Evolutionary conservation across 2,113 vertebrate species (phyloP).

Genomic region (Vireo altiloquus): DNA sequence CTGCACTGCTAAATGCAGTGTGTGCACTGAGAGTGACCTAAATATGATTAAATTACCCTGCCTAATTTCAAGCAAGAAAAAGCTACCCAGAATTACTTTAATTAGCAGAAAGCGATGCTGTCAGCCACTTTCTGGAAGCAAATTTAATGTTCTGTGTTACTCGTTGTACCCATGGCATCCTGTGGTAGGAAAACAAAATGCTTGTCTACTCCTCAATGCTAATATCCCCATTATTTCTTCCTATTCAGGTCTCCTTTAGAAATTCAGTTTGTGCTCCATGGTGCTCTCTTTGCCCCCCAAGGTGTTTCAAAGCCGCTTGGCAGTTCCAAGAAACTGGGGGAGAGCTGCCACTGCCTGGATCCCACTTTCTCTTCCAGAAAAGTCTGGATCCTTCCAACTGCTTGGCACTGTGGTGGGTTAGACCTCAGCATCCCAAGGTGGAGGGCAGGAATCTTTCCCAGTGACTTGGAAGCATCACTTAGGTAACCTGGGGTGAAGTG

Average conservation of each 20-base stretch:
- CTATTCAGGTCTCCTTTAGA: not conserved
- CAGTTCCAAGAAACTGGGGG: not conserved
- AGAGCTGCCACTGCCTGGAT: not conserved
- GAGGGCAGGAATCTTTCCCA: not conserved
- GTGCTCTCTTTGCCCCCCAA: not conserved
- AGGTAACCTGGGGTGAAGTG: not conserved
- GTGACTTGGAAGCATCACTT: not conserved
- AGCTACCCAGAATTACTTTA: conserved; percentile 42
- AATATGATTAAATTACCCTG: conserved; percentile 50
- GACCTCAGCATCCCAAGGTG: not conserved
- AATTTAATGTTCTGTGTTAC: not conserved
- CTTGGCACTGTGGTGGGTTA: not conserved
- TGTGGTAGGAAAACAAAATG: conserved; percentile 12
- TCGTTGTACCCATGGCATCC: not conserved
- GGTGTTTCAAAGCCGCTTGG: not conserved
- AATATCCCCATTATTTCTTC: not conserved
- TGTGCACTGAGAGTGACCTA: conserved; percentile 40
- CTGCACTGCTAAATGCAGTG: conserved; percentile 21
- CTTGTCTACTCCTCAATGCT: not conserved
- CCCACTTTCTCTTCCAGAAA: not conserved
- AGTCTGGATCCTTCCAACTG: not conserved
- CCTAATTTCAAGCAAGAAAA: conserved; percentile 34
- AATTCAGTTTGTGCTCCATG: not conserved
- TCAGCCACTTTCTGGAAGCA: not conserved
- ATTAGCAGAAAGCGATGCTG: conserved; percentile 44